Conservation (phyloP, 2,888 invertebrate genomes). For the Laspeyria flexula region DNA sequence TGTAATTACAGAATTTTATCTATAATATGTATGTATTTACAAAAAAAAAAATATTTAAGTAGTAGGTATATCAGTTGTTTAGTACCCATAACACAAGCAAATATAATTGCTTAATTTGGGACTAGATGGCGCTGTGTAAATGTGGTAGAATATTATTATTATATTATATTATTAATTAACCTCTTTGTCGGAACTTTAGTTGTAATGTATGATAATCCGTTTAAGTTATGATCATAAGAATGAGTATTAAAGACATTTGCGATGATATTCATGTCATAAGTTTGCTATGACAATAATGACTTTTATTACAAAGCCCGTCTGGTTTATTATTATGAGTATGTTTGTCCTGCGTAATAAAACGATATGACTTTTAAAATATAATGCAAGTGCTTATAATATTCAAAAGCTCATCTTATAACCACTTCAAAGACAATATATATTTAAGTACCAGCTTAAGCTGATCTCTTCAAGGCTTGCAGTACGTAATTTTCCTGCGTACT, state of each 20-base stretch:
- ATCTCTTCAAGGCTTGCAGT: conserved; percentile 11
- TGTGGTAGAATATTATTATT: too few species aligned
- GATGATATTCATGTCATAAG: conserved; percentile 29
- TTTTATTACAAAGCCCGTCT: conserved; percentile 27
- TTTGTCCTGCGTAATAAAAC: conserved; percentile 13
- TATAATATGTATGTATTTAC: too few species aligned
- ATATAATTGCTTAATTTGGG: too few species aligned
- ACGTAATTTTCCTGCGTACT: conserved; percentile 16
- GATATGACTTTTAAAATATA: conserved; percentile 23
- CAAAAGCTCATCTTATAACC: conserved; percentile 6
- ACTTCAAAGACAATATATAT: conserved; percentile 7
- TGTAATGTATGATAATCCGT: not conserved
- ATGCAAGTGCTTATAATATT: conserved; percentile 21
- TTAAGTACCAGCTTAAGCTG: conserved; percentile 11
- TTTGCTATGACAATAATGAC: conserved; percentile 30
- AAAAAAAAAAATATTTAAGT: too few species aligned
- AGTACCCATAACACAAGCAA: too few species aligned
- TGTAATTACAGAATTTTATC: too few species aligned
- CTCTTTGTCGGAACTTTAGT: not conserved
- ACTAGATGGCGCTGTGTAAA: too few species aligned
- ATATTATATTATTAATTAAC: too few species aligned
- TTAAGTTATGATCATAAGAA: conserved; percentile 12
- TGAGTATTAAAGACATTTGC: conserved; percentile 24
- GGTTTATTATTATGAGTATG: conserved; percentile 15
- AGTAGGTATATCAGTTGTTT: too few species aligned